phyloP scores from a whole-genome alignment of 2,888 invertebrate species.

The Tachystola acroxantha region DNA sequence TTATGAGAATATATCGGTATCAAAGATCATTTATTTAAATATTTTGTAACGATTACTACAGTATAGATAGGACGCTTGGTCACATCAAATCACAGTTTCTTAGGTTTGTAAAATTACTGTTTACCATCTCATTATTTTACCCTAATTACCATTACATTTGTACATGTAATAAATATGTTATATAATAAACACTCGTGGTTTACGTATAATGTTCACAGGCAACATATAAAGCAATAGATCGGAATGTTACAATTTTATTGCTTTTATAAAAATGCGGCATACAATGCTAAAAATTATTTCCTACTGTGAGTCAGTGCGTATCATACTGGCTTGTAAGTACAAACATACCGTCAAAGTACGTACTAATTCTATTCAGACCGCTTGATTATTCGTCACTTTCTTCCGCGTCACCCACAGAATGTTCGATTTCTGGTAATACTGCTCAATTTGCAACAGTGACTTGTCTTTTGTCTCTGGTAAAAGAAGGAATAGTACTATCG shows the following conservation, averaged over 20 bases:
- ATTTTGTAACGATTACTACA: background rate
- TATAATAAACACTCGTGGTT: no score
- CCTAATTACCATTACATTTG: no score
- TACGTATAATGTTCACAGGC: background rate
- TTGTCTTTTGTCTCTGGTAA: slow-evolving; percentile 87
- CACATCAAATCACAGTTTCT: slow-evolving; percentile 11
- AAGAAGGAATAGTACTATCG: slow-evolving; percentile 81
- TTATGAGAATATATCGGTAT: no score
- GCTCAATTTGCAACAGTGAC: slow-evolving; percentile 85
- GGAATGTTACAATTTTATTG: background rate
- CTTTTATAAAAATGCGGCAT: background rate
- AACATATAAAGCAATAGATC: background rate
- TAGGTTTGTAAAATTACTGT: background rate
- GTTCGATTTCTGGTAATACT: slow-evolving; percentile 84
- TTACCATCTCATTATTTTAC: no score
- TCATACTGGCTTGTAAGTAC: slow-evolving; percentile 18
- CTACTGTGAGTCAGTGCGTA: background rate
- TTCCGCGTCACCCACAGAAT: slow-evolving; percentile 79
- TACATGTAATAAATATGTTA: no score
- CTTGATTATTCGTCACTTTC: slow-evolving; percentile 40
- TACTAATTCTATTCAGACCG: slow-evolving; percentile 34
- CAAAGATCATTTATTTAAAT: no score
- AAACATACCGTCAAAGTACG: background rate
- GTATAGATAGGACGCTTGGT: no score
- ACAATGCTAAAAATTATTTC: background rate